Percentiles rank a stretch among this genome's conserved stretches.
Evolutionary conservation across 2,113 vertebrate species (phyloP).

Genomic region (Tonatia bakeri): DNA sequence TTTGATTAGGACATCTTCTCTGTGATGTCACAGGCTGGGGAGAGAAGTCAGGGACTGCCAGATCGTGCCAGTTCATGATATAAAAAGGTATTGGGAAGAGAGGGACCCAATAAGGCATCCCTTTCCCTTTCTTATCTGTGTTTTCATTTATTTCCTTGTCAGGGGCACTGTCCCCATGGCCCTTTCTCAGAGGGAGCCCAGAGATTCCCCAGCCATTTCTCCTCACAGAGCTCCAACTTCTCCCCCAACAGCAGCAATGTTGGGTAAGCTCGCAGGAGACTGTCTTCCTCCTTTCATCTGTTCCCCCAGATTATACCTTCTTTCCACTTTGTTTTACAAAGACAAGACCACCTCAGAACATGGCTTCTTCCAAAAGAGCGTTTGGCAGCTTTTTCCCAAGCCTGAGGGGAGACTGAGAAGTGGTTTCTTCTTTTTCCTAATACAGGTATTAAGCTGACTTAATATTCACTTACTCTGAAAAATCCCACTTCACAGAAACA

Average conservation of each 20-base stretch:
- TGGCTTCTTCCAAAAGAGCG: constrained; percentile 59
- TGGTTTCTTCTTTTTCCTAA: constrained; percentile 69
- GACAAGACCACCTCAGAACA: constrained; percentile 61
- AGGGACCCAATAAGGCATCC: neutral
- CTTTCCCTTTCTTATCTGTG: neutral
- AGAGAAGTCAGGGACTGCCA: neutral
- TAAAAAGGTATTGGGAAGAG: neutral
- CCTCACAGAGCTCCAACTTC: neutral
- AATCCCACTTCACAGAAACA: constrained; percentile 77
- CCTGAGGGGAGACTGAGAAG: constrained; percentile 62
- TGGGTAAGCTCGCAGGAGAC: neutral
- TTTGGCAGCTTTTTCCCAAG: constrained; percentile 51
- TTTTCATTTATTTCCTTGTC: neutral
- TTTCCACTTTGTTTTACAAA: constrained; percentile 60
- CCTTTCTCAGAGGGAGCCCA: neutral
- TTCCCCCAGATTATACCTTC: constrained; percentile 22
- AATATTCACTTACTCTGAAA: constrained; percentile 75
- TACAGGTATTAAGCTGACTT: constrained; percentile 77
- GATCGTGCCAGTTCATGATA: neutral
- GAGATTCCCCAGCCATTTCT: neutral
- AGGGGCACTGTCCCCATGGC: accelerated
- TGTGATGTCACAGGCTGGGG: neutral
- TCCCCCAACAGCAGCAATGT: neutral
- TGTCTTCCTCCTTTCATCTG: constrained; percentile 42
- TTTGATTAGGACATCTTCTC: neutral